Evolutionary conservation across 2,113 vertebrate species (phyloP).

Genomic region (Myrmecophaga tridactyla): DNA sequence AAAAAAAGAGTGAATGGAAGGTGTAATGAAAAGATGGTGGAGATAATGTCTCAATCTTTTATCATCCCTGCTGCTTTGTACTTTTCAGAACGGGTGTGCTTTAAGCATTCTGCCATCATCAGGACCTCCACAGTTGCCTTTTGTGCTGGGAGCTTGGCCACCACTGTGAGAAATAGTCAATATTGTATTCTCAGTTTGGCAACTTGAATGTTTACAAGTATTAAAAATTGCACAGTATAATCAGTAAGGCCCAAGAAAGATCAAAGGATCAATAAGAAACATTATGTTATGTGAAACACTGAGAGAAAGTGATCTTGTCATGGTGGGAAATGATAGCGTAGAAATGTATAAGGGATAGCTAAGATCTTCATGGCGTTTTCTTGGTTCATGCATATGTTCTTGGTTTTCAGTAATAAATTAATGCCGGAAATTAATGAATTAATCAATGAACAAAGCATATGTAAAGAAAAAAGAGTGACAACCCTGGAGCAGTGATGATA

Average conservation of each 20-base stretch:
- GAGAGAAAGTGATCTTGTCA: rapidly evolving
- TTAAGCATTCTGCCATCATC: background rate
- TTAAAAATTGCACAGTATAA: too few relatives aligned
- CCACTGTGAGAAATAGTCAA: background rate
- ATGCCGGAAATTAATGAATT: too few relatives aligned
- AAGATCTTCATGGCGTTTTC: background rate
- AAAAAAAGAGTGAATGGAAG: background rate
- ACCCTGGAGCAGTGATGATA: background rate
- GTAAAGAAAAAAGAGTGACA: background rate
- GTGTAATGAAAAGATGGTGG: rapidly evolving
- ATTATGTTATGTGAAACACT: too few relatives aligned
- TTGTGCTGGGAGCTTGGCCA: background rate
- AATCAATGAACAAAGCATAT: background rate
- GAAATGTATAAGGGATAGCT: background rate
- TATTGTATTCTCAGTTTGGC: background rate
- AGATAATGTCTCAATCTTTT: background rate
- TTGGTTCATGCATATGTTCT: background rate
- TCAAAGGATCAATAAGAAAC: too few relatives aligned
- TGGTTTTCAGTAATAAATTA: background rate
- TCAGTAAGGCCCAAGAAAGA: too few relatives aligned
- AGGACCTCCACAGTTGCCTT: rapidly evolving
- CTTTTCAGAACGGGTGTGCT: background rate
- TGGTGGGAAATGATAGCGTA: background rate
- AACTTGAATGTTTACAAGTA: background rate
- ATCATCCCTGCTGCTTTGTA: background rate